Base-by-base conservation (phyloP, 2,797 vertebrate genomes). In the Peromyscus attwateri region DNA sequence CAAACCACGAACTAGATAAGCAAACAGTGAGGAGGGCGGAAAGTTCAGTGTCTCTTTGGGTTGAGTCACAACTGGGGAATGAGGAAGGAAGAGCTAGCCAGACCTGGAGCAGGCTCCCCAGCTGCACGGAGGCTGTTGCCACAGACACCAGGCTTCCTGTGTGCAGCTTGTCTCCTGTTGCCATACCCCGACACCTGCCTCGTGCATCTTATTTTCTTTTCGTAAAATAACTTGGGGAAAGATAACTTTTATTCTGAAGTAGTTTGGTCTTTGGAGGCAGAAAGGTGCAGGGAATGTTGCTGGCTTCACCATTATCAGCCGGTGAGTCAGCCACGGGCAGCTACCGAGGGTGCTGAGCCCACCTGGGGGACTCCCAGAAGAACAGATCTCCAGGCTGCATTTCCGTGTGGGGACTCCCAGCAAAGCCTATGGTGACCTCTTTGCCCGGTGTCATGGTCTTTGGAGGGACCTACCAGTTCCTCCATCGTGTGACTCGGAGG, bases 331-430 rank as follows among this genome's bases (percentile, higher is more conserved):
- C 52, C 29, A 43, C 8, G 29, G 40, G 21, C 55, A 37, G 71
- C 83, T 3, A 0, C 7, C 0, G 0, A 0, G 1, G 16, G 64
- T 1, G 31, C 55, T 11, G 13, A 16, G 8, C 37, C 16, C 1
- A 3, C n/a, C 16, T 1, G 3, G n/a, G 3, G 40, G 10, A 17
- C 40, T 49, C 73, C 40, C 27, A 23, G 27, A 10, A 13, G 14
- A 21, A 31, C 71, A 0, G 2, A 49, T 0, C 1, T n/a, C 82
- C 75, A 49, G 29, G 4, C 43, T 68, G n/a, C 79, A 43, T 87
- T 57, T 52, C 75, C 31, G 7, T 0, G 4, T n/a, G n/a, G 37
- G 80, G 40, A 62, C 31, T 77, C 49, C 16, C 10, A 19, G 60
- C 25, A 27, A 81, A 49, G n/a, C 37, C 71, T 62, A 60, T 1